phyloP scores from a whole-genome alignment of 2,888 invertebrate species.

The Melinopterus prodromus region DNA sequence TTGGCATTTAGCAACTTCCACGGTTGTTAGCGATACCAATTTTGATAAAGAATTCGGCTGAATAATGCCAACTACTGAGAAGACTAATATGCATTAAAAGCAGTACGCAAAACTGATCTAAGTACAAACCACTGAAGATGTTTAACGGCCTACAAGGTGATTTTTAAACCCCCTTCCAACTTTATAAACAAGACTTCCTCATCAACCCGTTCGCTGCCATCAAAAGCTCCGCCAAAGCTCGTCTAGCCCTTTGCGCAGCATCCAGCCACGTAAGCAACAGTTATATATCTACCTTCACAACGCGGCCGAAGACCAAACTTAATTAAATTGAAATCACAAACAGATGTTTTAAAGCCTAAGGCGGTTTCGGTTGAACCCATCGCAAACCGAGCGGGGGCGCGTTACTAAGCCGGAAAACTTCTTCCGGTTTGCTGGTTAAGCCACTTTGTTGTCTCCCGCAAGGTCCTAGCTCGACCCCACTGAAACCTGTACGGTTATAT shows the following conservation, averaged over 20 bases:
- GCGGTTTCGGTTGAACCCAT: constrained; percentile 8
- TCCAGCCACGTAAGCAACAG: not conserved
- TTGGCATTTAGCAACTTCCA: too few species aligned
- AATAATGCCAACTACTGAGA: too few species aligned
- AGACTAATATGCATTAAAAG: too few species aligned
- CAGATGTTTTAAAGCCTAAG: constrained; percentile 29
- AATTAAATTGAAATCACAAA: constrained; percentile 29
- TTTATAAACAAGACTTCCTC: not conserved
- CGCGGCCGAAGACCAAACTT: constrained; percentile 9
- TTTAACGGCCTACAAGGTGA: not conserved
- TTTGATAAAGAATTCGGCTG: too few species aligned
- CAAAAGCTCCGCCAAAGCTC: not conserved
- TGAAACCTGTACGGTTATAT: not conserved
- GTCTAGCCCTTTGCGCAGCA: not conserved
- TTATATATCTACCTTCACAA: not conserved
- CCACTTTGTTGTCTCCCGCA: not conserved
- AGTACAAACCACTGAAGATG: too few species aligned
- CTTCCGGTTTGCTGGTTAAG: not conserved
- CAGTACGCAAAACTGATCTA: too few species aligned
- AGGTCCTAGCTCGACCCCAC: not conserved
- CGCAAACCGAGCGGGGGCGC: not conserved
- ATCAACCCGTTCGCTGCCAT: not conserved
- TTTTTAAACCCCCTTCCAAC: not conserved
- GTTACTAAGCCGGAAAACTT: not conserved
- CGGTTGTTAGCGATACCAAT: too few species aligned